Evolutionary conservation across 2,797 vertebrate genomes (phyloP), one percentile per base, ranked within the genome.

Genomic region (Sebastolobus alascanus): DNA sequence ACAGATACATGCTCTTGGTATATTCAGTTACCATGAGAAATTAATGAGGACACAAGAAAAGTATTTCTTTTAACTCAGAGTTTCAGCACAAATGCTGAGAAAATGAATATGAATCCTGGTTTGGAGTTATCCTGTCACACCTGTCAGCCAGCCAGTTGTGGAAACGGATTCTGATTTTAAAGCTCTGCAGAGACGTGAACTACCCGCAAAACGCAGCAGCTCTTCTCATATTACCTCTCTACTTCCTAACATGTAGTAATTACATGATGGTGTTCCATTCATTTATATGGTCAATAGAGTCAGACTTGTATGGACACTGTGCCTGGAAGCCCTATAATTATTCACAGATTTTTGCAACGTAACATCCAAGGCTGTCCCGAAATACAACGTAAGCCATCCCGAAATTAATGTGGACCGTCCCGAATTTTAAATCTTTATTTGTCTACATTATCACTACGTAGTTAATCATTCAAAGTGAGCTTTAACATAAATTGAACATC

Each of bases 1-100:
- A 40, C 79, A 50, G 77, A 75, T 82, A 69, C 61, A 75, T 18
- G 55, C 72, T 75, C 55, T 27, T 71, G 75, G 79, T 89, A 80
- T 90, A 83, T 79, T 89, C 80, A 58, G 69, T 65, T 60, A 75
- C 50, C 71, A 90, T 94, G 70, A 88, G 59, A 90, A 88, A 90
- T 93, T 82, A 85, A 93, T 92, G 83, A 87, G 50, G 73, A 79
- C 63, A 71, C 78, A 66, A 76, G 40, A 84, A 83, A 83, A 68
- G 43, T 46, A 68, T 61, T 64, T 58, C 43, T 14, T 59, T 31
- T n/a, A 54, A 6, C 35, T 65, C 16, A 27, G 27, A 73, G 37
- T 71, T 76, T 74, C 55, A 25, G 60, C 69, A 67, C 40, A 81
- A 89, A 58, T 56, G 2, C 71, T 16, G 65, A 69, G 22, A 55